Percentiles rank a stretch among this genome's conserved stretches.
These are phyloP conservation scores for Brachionichthys hirsutus DNA, from an alignment of 2,113 vertebrate species.

Conservation along the genomic window DNA sequence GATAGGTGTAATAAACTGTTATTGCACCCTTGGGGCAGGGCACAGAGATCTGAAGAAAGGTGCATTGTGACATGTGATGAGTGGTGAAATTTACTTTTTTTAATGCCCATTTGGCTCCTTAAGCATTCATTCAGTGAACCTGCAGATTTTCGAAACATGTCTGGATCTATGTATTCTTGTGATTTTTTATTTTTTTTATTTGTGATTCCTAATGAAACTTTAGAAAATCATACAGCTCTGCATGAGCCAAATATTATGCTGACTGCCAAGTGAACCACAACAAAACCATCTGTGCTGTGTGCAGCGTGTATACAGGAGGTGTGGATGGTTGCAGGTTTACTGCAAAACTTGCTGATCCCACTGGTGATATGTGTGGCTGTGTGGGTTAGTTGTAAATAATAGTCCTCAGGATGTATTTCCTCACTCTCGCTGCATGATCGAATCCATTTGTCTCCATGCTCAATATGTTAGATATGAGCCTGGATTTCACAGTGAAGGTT, in stretches of 20 bases:
- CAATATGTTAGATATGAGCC: conserved; percentile 33
- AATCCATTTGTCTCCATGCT: conserved; percentile 47
- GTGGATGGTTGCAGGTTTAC: conserved; percentile 44
- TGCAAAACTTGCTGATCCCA: conserved; percentile 24
- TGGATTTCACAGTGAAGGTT: conserved; percentile 36
- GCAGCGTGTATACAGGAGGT: conserved; percentile 26
- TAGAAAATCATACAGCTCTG: conserved; percentile 29
- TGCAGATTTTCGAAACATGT: conserved; percentile 26
- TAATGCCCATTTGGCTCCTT: conserved; percentile 37
- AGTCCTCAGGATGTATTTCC: conserved; percentile 28
- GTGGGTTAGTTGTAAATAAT: conserved; percentile 47
- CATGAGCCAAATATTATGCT: conserved; percentile 20
- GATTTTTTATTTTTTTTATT: background rate
- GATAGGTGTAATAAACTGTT: conserved; percentile 80
- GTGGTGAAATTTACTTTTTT: conserved; percentile 57
- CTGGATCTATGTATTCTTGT: conserved; percentile 3
- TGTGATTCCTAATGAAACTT: conserved; percentile 49
- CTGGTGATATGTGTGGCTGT: conserved; percentile 28
- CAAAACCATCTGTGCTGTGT: conserved; percentile 61
- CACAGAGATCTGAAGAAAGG: conserved; percentile 65
- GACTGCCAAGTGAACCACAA: conserved; percentile 62
- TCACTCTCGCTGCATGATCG: conserved; percentile 20
- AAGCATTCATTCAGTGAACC: conserved; percentile 31
- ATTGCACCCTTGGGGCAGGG: conserved; percentile 76
- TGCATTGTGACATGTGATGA: conserved; percentile 63